A percentile compares a stretch with the other conserved stretches of the same genome.
phyloP scores from a whole-genome alignment of 2,888 invertebrate species.

The Eristalis arbustorum region DNA sequence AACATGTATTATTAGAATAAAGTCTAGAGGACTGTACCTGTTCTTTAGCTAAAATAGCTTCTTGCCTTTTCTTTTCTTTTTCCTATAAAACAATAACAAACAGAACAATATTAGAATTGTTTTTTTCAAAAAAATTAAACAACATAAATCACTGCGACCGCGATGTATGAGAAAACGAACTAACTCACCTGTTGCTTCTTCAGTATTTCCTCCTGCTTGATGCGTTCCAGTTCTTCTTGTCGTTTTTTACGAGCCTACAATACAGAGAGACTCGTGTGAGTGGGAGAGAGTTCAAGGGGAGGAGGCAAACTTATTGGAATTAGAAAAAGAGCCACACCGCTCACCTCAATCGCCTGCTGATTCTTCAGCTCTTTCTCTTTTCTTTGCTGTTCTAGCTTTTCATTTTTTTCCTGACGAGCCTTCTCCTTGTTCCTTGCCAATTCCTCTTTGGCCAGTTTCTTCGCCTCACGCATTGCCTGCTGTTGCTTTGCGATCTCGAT shows the following conservation, averaged over 20 bases:
- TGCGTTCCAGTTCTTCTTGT: constrained; percentile 92
- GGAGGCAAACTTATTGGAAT: constrained; percentile 9
- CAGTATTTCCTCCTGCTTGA: constrained; percentile 90
- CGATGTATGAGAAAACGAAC: constrained; percentile 5
- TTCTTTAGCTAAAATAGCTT: constrained; percentile 93
- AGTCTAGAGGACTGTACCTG: constrained; percentile 84
- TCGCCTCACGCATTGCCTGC: constrained; percentile 88
- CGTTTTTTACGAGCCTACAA: constrained; percentile 90
- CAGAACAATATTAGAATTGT: constrained; percentile 61
- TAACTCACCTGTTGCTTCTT: constrained; percentile 91
- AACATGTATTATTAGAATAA: constrained; percentile 70
- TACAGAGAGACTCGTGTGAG: constrained; percentile 70
- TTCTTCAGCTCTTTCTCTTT: constrained; percentile 90
- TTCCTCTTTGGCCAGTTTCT: constrained; percentile 87
- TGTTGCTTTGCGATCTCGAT: constrained; percentile 87
- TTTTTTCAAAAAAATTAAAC: constrained; percentile 27
- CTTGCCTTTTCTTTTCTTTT: constrained; percentile 93
- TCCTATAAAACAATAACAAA: constrained; percentile 84
- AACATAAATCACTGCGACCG: constrained; percentile 21
- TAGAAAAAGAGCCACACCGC: constrained; percentile 72
- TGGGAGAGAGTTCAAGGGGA: not conserved
- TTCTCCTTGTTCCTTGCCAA: constrained; percentile 82
- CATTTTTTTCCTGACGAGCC: constrained; percentile 85
- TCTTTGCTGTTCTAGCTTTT: constrained; percentile 90
- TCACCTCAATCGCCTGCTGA: constrained; percentile 93